These are phyloP conservation scores for Anseranas semipalmata DNA, from an alignment of 2,113 vertebrate genomes.

Conservation along the genomic window DNA sequence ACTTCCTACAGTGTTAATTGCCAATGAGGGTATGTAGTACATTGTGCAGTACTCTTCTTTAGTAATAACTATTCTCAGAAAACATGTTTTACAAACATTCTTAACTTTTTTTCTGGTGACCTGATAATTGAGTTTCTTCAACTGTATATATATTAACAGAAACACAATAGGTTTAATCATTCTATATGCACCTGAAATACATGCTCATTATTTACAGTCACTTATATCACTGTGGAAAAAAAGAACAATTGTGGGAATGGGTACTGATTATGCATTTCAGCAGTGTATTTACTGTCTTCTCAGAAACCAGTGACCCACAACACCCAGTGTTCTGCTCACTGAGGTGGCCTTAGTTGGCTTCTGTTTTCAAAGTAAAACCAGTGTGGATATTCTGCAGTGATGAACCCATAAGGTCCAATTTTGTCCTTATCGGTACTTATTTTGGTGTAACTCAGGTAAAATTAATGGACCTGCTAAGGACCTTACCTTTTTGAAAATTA, in stretches of 20 bases:
- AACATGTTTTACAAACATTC: background rate
- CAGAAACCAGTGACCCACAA: background rate
- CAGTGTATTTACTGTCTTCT: background rate
- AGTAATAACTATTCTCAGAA: background rate
- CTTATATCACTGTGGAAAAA: background rate
- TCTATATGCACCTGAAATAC: background rate
- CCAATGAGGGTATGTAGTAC: background rate
- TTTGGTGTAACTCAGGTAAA: background rate
- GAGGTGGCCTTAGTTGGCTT: background rate
- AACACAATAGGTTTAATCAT: background rate
- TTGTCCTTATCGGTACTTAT: background rate
- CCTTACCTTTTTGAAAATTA: background rate
- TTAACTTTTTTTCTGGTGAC: background rate
- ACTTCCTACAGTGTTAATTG: background rate
- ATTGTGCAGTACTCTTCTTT: background rate
- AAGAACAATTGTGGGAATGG: background rate
- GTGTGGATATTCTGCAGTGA: background rate
- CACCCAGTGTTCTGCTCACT: background rate
- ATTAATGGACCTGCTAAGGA: background rate
- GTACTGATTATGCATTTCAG: background rate
- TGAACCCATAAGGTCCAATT: background rate
- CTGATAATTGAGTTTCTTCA: background rate
- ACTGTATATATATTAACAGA: background rate
- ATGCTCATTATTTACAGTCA: background rate
- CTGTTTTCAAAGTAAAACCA: background rate